Conservation (phyloP, 2,888 invertebrate species). For the Seira sanloemensis region DNA sequence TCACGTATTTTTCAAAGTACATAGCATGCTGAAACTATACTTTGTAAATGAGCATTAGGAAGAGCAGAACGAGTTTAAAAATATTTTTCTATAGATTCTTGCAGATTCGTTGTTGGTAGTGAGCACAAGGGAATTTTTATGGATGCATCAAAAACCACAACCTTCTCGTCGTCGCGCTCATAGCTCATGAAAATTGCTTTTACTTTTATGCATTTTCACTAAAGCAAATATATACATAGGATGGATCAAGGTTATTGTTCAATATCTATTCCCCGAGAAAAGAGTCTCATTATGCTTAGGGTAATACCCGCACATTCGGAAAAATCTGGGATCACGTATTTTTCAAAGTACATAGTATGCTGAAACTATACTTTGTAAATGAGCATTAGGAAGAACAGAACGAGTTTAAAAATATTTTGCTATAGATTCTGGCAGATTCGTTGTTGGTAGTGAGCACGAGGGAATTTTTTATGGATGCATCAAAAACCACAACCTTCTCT, state of each 20-base stretch:
- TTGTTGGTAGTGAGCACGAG: constrained; percentile 1
- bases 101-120: constrained; percentile 14
- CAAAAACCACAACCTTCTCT: neutral
- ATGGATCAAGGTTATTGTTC: constrained; percentile 55
- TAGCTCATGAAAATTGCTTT: constrained; percentile 15
- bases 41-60: neutral
- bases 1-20: no score
- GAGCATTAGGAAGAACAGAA: neutral
- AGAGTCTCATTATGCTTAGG: no score
- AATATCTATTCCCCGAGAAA: no score
- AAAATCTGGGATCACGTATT: no score
- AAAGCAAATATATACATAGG: neutral
- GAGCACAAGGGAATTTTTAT: constrained; percentile 28
- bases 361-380: no score
- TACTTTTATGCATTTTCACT: constrained; percentile 11
- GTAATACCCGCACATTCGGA: no score
- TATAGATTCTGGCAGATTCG: constrained; percentile 14
- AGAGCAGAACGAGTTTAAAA: no score
- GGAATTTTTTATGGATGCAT: constrained; percentile 35
- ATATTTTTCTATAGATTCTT: neutral
- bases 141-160: constrained; percentile 43
- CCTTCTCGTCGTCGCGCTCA: constrained; percentile 11
- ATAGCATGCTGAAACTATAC: no score
- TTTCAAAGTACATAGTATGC: no score
- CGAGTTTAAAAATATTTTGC: neutral